Percentiles rank a stretch among this genome's conserved stretches.
phyloP scores from a whole-genome alignment of 2,888 invertebrate genomes.

The Argynnis bischoffii region DNA sequence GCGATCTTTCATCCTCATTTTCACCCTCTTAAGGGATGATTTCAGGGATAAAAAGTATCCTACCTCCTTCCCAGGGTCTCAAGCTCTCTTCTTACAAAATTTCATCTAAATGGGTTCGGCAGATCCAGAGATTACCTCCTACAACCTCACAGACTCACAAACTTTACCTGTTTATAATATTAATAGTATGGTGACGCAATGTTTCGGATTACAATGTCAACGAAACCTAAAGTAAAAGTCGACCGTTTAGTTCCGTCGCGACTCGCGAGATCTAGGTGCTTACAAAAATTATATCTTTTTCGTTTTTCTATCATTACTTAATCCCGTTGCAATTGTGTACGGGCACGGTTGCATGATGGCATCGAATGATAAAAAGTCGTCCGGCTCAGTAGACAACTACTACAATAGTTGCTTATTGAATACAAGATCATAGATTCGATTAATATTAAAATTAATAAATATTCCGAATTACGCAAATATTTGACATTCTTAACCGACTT shows the following conservation, averaged over 20 bases:
- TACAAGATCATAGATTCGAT: background rate
- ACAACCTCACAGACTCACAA: no score
- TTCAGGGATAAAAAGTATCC: no score
- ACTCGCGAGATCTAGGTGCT: slow-evolving; percentile 27
- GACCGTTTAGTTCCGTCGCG: slow-evolving; percentile 30
- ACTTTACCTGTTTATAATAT: no score
- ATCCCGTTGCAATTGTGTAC: slow-evolving; percentile 24
- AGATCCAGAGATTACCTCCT: no score
- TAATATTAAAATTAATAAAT: background rate
- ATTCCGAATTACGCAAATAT: no score
- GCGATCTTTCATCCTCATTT: no score
- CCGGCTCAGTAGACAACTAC: background rate
- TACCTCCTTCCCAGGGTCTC: no score
- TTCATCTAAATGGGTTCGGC: no score
- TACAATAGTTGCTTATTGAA: no score
- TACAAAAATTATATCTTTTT: slow-evolving; percentile 17
- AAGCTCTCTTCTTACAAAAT: no score
- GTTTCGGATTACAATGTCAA: background rate
- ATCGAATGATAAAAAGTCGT: slow-evolving; percentile 3
- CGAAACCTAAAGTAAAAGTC: slow-evolving; percentile 33
- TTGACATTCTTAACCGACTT: no score
- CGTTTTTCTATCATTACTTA: slow-evolving; percentile 28
- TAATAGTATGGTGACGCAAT: background rate
- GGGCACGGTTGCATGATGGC: slow-evolving; percentile 2
- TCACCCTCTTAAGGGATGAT: no score